phyloP scores from a whole-genome alignment of 2,888 invertebrate species.

The Syrphus vitripennis region DNA sequence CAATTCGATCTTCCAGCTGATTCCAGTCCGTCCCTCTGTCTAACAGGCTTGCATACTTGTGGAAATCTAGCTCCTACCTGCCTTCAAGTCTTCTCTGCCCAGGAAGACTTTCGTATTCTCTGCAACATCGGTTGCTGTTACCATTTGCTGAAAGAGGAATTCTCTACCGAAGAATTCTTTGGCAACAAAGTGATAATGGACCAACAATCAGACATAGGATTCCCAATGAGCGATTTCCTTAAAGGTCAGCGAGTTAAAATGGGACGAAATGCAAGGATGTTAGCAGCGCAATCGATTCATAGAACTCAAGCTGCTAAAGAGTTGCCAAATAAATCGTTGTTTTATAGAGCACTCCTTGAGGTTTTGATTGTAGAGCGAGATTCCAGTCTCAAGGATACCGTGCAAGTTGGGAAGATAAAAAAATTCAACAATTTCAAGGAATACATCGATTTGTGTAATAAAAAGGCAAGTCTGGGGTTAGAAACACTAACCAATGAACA shows the following conservation, averaged over 20 bases:
- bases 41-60: slow-evolving; percentile 93
- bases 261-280: slow-evolving; percentile 91
- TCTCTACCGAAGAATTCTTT: slow-evolving; percentile 77
- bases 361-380: slow-evolving; percentile 82
- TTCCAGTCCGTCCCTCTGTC: slow-evolving; percentile 81
- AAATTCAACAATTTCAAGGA: slow-evolving; percentile 85
- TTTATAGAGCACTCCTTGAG: slow-evolving; percentile 90
- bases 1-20: slow-evolving; percentile 80
- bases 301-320: slow-evolving; percentile 84
- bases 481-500: slow-evolving; percentile 81
- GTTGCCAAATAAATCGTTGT: slow-evolving; percentile 85
- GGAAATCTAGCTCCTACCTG: slow-evolving; percentile 90
- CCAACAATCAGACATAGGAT: slow-evolving; percentile 81
- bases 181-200: slow-evolving; percentile 76
- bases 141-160: slow-evolving; percentile 87
- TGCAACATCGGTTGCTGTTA: slow-evolving; percentile 96
- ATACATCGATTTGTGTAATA: slow-evolving; percentile 87
- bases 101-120: slow-evolving; percentile 83
- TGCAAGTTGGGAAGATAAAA: slow-evolving; percentile 85
- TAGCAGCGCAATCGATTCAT: slow-evolving; percentile 92
- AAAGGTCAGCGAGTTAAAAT: slow-evolving; percentile 82
- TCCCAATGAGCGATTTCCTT: slow-evolving; percentile 87
- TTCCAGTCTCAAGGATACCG: slow-evolving; percentile 79
- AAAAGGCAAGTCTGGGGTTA: slow-evolving; percentile 82
- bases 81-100: slow-evolving; percentile 85